A percentile compares a stretch with the other conserved stretches of the same genome.
phyloP scores from a whole-genome alignment of 2,797 vertebrate genomes.

The Kryptolebias ocellatus region DNA sequence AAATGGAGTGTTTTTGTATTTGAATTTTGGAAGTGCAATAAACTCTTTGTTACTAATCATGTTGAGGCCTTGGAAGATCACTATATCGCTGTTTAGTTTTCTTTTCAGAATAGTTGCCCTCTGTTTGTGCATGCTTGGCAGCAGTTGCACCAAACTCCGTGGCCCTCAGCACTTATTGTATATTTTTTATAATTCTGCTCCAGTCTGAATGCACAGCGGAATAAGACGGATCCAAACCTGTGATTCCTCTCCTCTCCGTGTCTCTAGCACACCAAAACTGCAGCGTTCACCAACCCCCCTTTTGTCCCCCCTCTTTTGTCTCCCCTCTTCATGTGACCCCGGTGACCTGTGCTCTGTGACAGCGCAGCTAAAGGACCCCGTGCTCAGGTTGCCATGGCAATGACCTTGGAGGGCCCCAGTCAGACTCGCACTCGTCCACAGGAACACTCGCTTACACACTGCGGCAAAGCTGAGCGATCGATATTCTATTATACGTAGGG shows the following conservation, averaged over 20 bases:
- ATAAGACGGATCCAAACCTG: slow-evolving; percentile 34
- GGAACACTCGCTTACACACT: slow-evolving; percentile 74
- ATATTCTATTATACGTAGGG: slow-evolving; percentile 86
- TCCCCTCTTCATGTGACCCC: slow-evolving; percentile 68
- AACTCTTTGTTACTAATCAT: slow-evolving; percentile 40
- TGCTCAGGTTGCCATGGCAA: slow-evolving; percentile 81
- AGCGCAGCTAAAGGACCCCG: slow-evolving; percentile 70
- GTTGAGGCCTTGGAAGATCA: background rate
- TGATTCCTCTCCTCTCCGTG: slow-evolving; percentile 46
- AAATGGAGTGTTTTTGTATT: slow-evolving; percentile 53
- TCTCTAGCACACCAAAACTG: slow-evolving; percentile 43
- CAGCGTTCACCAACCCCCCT: slow-evolving; percentile 58
- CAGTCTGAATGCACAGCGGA: slow-evolving; percentile 53
- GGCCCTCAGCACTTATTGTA: slow-evolving; percentile 18
- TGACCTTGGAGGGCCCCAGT: slow-evolving; percentile 83
- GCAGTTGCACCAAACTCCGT: slow-evolving; percentile 33
- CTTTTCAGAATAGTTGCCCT: background rate
- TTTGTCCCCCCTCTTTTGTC: slow-evolving; percentile 34
- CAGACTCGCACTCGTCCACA: slow-evolving; percentile 51
- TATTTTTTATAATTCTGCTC: slow-evolving; percentile 49
- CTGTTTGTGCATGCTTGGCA: slow-evolving; percentile 14
- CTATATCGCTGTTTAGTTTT: background rate
- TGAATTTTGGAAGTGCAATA: slow-evolving; percentile 77
- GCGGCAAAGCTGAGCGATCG: slow-evolving; percentile 83
- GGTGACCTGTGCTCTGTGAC: slow-evolving; percentile 75